Base-by-base conservation (phyloP, 2,888 invertebrate species). In the Limnephilus lunatus region DNA sequence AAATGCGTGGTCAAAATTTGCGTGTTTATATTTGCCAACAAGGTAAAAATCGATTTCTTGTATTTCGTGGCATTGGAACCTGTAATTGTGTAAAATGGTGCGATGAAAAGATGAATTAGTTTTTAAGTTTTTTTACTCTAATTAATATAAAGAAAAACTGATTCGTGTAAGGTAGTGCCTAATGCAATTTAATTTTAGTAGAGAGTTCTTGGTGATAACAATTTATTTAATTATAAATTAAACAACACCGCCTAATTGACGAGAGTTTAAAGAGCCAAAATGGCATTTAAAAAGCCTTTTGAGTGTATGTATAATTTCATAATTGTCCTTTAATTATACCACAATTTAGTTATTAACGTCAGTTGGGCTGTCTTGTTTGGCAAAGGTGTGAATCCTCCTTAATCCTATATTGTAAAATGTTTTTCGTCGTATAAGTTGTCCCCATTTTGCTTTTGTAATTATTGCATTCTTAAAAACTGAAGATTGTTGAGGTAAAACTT, bases 11-110 rank as follows among this genome's bases (percentile, higher is more conserved):
- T 68, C 68, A 68, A 68, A 68, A 68, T 68, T 68, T 68, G 68
- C 68, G 68, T n/a, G 68, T 68, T 68, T n/a, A 68, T 68, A 68
- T 68, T 68, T 68, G 68, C 68, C 25, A 68, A 68, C 68, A n/a
- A n/a, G 25, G 25, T 68, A 68, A 68, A 68, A 68, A 7, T 25
- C 25, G 68, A 68, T 68, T 68, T 68, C 68, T 68, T 68, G n/a
- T 68, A 68, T 68, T 68, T 68, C n/a, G 68, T 68, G 25, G n/a
- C 68, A 68, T 68, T 68, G 68, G 68, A 68, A 68, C 68, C n/a
- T n/a, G 68, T 68, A 68, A 68, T 68, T 68, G 68, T 68, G 68
- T 68, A 68, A 68, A 68, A 68, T 68, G 68, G 68, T 68, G 68
- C 68, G 68, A 68, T 68, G 68, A n/a, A 68, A 68, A 25, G n/a